These are phyloP conservation scores for Drosophila erecta DNA, from an alignment of 1,140 invertebrate genomes.

Conservation along the genomic window DNA sequence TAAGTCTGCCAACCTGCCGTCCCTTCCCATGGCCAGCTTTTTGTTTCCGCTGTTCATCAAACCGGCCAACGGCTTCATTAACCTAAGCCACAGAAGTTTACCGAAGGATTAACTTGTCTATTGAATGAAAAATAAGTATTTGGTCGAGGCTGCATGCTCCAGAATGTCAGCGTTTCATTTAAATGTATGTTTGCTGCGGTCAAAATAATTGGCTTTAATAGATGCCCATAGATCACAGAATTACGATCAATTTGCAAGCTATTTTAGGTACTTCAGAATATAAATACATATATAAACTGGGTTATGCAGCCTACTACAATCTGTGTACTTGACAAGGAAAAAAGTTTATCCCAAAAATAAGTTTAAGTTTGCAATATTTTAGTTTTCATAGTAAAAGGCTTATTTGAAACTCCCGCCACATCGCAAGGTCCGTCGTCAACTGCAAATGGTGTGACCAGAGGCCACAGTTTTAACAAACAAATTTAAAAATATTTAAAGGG, in stretches of 20 bases:
- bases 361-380: neutral
- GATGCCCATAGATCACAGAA: neutral
- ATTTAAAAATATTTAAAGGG: conserved; percentile 2
- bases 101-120: conserved; percentile 47
- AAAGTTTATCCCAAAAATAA: neutral
- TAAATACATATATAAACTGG: neutral
- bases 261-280: neutral
- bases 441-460: conserved; percentile 10
- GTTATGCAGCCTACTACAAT: no score
- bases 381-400: neutral
- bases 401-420: conserved; percentile 7
- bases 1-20: conserved; percentile 47
- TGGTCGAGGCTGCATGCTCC: neutral
- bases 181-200: neutral
- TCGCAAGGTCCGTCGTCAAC: neutral
- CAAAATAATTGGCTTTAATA: conserved; percentile 10
- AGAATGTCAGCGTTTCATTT: conserved; percentile 3
- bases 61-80: conserved; percentile 62
- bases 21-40: conserved; percentile 31
- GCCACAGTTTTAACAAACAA: neutral
- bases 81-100: conserved; percentile 52
- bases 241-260: no score
- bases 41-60: conserved; percentile 28
- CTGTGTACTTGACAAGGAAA: neutral
- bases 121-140: conserved; percentile 47